Evolutionary conservation across 2,888 invertebrate species (phyloP).

Genomic region (Nomada fabriciana): DNA sequence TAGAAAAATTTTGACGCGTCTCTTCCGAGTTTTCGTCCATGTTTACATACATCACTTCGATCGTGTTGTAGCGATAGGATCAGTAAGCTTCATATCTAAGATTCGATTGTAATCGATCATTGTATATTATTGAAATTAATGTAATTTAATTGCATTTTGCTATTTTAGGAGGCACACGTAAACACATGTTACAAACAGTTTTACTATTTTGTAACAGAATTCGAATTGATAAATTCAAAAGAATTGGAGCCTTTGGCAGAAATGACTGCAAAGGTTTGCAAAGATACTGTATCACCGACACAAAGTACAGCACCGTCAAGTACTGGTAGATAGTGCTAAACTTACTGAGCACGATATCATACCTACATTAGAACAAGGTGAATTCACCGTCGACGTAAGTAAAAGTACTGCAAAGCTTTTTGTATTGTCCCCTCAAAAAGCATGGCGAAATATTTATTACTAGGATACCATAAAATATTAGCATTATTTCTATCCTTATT

Average conservation of each 20-base stretch:
- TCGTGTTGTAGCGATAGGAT: constrained; percentile 93
- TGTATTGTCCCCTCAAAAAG: background rate
- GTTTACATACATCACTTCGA: constrained; percentile 98
- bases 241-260: constrained; percentile 94
- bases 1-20: constrained; percentile 93
- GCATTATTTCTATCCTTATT: constrained; percentile 11
- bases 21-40: constrained; percentile 96
- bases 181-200: constrained; percentile 98
- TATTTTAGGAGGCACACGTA: constrained; percentile 93
- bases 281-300: constrained; percentile 83
- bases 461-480: constrained; percentile 7
- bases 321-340: constrained; percentile 71
- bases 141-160: constrained; percentile 17
- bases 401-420: constrained; percentile 7
- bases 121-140: background rate
- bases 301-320: constrained; percentile 64
- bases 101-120: no score
- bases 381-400: constrained; percentile 31
- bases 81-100: constrained; percentile 86
- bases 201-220: constrained; percentile 95
- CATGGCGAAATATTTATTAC: constrained; percentile 9
- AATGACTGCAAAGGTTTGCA: constrained; percentile 91
- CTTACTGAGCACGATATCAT: constrained; percentile 11
- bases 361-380: constrained; percentile 19
- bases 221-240: constrained; percentile 92